A percentile compares a stretch with the other conserved stretches of the same genome.
These are phyloP conservation scores for Psephotus haematonotus DNA, from an alignment of 2,113 vertebrate genomes.

Conservation along the genomic window DNA sequence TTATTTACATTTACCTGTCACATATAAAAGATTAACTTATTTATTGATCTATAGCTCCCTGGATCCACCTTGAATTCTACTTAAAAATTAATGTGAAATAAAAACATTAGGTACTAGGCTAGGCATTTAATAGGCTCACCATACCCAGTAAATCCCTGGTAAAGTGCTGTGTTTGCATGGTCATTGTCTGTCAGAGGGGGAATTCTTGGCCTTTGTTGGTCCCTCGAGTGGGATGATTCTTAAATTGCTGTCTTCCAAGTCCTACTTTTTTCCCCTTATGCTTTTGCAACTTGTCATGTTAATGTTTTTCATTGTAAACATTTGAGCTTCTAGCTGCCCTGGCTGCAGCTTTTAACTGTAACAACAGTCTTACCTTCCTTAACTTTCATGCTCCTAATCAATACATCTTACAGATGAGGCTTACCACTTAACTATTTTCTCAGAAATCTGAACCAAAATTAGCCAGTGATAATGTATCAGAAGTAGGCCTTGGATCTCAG, in stretches of 20 bases:
- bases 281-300: background rate
- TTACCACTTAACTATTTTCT: background rate
- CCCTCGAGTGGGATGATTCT: background rate
- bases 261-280: background rate
- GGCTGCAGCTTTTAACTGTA: background rate
- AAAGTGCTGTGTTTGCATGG: rapidly evolving
- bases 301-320: background rate
- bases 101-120: background rate
- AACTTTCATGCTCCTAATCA: background rate
- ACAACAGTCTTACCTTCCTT: background rate
- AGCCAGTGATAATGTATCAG: background rate
- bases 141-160: background rate
- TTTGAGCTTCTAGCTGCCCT: background rate
- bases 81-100: background rate
- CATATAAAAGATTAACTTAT: background rate
- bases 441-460: background rate
- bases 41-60: background rate
- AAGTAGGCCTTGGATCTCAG: background rate
- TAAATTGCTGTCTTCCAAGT: background rate
- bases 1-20: background rate
- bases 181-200: background rate
- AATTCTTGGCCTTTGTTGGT: background rate
- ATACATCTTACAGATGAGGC: too few relatives aligned
- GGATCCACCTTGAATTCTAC: background rate
- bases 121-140: background rate